Conservation (phyloP, 2,113 vertebrate species). For the Macroglossus sobrinus region DNA sequence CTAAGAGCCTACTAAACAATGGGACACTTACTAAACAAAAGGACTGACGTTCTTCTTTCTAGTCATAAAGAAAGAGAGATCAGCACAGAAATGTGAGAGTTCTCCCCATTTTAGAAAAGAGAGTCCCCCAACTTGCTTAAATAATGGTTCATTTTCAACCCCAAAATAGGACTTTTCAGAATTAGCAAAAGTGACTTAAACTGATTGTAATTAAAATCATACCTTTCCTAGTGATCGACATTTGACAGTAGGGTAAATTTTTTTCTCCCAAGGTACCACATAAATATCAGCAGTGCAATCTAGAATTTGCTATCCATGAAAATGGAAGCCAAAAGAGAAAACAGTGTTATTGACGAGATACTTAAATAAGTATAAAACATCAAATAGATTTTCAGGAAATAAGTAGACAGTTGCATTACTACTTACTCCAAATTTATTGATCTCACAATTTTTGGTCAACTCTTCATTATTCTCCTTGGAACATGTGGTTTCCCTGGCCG, state of each 20-base stretch:
- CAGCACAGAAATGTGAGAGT: not conserved
- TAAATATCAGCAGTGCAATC: conserved; percentile 84
- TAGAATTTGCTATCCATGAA: conserved; percentile 75
- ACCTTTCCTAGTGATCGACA: conserved; percentile 73
- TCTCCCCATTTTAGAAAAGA: not conserved
- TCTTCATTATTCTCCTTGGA: conserved; percentile 69
- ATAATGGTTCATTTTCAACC: not conserved
- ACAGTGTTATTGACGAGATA: not conserved
- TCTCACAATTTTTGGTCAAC: conserved; percentile 52
- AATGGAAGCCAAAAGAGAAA: conserved; percentile 49
- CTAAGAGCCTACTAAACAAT: not conserved
- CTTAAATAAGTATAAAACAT: not conserved
- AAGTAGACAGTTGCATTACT: not conserved
- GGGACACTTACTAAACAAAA: not conserved
- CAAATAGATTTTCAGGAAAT: not conserved
- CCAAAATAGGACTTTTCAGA: not conserved
- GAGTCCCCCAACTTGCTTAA: not conserved
- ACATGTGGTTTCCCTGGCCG: conserved; percentile 70
- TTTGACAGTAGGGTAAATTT: conserved; percentile 64
- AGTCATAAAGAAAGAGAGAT: not conserved
- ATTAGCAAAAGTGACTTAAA: not conserved
- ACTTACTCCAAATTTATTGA: conserved; percentile 69
- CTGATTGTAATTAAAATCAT: not conserved
- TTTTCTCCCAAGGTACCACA: conserved; percentile 80
- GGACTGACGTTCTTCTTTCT: not conserved